A percentile compares a stretch with the other conserved stretches of the same genome.
phyloP scores from a whole-genome alignment of 2,113 vertebrate species.

The Perccottus glenii region DNA sequence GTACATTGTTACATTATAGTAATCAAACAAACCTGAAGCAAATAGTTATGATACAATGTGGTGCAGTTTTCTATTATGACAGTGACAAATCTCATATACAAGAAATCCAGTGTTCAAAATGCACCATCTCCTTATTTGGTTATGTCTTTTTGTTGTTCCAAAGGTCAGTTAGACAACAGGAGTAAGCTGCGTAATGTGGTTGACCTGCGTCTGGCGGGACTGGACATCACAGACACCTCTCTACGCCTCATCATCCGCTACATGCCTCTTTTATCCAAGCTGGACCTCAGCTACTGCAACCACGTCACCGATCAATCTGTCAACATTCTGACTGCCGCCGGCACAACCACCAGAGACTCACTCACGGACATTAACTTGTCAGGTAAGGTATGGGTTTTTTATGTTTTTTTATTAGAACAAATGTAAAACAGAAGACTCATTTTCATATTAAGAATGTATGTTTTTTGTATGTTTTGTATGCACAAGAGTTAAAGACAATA shows the following conservation, averaged over 20 bases:
- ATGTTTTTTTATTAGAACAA: too few relatives aligned
- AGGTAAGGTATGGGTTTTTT: conserved; percentile 71
- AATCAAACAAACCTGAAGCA: too few relatives aligned
- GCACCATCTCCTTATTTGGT: neutral
- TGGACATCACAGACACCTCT: conserved; percentile 92
- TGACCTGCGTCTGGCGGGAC: conserved; percentile 89
- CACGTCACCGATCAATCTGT: conserved; percentile 95
- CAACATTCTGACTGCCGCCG: conserved; percentile 93
- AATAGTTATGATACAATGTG: too few relatives aligned
- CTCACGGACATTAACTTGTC: conserved; percentile 93
- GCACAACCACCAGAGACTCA: conserved; percentile 93
- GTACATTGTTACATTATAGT: too few relatives aligned
- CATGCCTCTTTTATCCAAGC: conserved; percentile 90
- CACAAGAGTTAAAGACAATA: too few relatives aligned
- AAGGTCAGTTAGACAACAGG: conserved; percentile 96
- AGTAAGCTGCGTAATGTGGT: conserved; percentile 92
- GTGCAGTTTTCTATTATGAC: too few relatives aligned
- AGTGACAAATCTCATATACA: too few relatives aligned
- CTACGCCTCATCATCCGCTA: conserved; percentile 91
- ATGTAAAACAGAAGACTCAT: too few relatives aligned
- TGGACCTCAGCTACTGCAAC: conserved; percentile 97
- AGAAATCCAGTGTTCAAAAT: too few relatives aligned
- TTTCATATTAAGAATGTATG: too few relatives aligned
- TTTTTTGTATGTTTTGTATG: too few relatives aligned
- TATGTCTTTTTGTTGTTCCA: neutral